A percentile compares a stretch with the other conserved stretches of the same genome.
These are phyloP conservation scores for Limnephilus auricula DNA, from an alignment of 2,888 invertebrate genomes.

Conservation along the genomic window DNA sequence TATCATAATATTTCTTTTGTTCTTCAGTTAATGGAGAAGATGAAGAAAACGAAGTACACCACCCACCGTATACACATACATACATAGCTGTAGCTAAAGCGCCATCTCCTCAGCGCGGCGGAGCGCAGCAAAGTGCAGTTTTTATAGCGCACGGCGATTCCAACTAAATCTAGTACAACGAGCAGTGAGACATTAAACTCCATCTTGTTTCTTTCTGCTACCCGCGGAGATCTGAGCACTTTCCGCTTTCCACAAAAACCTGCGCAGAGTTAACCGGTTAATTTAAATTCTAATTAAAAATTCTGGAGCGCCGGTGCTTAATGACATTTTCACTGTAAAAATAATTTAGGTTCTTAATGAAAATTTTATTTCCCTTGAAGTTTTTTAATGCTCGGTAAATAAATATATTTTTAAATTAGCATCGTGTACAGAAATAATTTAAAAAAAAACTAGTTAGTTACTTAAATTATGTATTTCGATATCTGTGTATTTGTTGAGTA, in stretches of 20 bases:
- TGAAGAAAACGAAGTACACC: background rate
- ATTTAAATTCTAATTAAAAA: conserved; percentile 43
- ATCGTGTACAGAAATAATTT: background rate
- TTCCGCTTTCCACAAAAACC: background rate
- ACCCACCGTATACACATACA: too few species aligned
- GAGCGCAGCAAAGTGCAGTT: conserved; percentile 7
- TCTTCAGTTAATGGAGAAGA: background rate
- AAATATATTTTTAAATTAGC: background rate
- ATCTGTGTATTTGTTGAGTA: too few species aligned
- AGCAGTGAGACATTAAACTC: background rate
- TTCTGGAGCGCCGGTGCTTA: conserved; percentile 20
- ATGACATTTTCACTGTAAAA: conserved; percentile 19
- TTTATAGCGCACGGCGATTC: background rate
- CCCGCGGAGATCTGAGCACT: background rate
- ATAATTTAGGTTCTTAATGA: conserved; percentile 29
- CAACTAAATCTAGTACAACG: background rate
- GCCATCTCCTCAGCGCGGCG: background rate
- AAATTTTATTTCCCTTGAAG: background rate
- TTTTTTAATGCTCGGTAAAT: background rate
- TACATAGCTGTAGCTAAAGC: background rate
- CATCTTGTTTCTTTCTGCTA: background rate
- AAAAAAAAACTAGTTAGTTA: background rate
- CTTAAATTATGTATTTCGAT: background rate
- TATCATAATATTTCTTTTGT: background rate
- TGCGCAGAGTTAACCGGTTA: background rate